A percentile compares a stretch with the other conserved stretches of the same genome.
These are phyloP conservation scores for Drosophila siamana DNA, from an alignment of 2,888 invertebrate species.

Conservation along the genomic window DNA sequence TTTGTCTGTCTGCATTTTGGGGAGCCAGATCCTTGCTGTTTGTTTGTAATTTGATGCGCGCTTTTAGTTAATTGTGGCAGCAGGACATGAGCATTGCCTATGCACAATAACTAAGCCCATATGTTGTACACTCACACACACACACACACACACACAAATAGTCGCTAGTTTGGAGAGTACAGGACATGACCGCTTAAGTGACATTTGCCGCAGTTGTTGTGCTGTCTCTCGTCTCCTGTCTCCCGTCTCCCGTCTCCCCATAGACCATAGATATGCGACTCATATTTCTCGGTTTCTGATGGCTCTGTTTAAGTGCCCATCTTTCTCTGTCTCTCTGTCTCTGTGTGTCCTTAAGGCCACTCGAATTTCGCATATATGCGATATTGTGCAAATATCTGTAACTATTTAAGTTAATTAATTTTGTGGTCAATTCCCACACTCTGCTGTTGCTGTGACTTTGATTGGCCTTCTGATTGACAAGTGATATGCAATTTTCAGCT, in stretches of 20 bases:
- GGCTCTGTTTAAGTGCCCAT: constrained; percentile 46
- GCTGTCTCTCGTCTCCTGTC: not conserved
- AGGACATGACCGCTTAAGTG: constrained; percentile 64
- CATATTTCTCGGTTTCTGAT: constrained; percentile 55
- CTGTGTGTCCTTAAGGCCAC: constrained; percentile 25
- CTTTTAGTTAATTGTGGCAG: constrained; percentile 80
- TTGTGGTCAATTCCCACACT: constrained; percentile 57
- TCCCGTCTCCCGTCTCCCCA: constrained; percentile 1
- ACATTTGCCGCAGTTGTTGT: constrained; percentile 66
- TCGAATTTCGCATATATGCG: constrained; percentile 4
- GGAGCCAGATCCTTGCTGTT: constrained; percentile 36
- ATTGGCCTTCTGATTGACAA: constrained; percentile 36
- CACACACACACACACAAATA: constrained; percentile 29
- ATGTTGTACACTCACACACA: constrained; percentile 37
- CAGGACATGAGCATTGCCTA: constrained; percentile 73
- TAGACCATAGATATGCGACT: constrained; percentile 41
- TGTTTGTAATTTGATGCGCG: constrained; percentile 80
- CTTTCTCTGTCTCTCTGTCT: constrained; percentile 2
- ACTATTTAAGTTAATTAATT: constrained; percentile 78
- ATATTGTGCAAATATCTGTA: constrained; percentile 44
- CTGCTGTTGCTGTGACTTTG: constrained; percentile 20
- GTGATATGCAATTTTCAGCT: constrained; percentile 41
- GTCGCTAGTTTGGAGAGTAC: constrained; percentile 38
- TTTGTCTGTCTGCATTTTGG: constrained; percentile 28
- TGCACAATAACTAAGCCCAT: constrained; percentile 71